phyloP scores from a whole-genome alignment of 1,140 invertebrate species.

The Drosophila varians region DNA sequence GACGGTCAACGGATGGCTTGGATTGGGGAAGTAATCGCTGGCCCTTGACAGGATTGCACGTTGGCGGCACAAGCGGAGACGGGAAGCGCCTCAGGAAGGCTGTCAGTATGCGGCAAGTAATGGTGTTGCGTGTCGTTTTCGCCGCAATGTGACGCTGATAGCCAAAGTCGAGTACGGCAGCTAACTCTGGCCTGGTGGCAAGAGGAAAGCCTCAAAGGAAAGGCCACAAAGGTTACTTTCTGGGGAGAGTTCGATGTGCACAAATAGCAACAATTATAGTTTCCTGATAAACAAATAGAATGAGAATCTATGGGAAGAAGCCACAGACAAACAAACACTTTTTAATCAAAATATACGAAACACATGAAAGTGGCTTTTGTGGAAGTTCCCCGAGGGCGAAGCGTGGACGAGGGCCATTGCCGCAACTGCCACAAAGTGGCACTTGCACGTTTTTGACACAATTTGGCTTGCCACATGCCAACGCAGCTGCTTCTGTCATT shows the following conservation, averaged over 20 bases:
- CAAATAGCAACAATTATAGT: too few relatives aligned
- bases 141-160: conserved; percentile 65
- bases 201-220: too few relatives aligned
- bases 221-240: too few relatives aligned
- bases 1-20: conserved; percentile 34
- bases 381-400: conserved; percentile 42
- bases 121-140: conserved; percentile 75
- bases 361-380: conserved; percentile 42
- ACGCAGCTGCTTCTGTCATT: conserved; percentile 19
- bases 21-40: conserved; percentile 36
- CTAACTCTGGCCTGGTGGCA: conserved; percentile 42
- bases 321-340: conserved; percentile 79
- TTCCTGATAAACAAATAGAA: too few relatives aligned
- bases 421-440: conserved; percentile 70
- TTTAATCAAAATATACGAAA: conserved; percentile 73
- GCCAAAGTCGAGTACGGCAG: conserved; percentile 42
- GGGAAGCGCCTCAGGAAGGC: conserved; percentile 66
- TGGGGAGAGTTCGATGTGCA: too few relatives aligned
- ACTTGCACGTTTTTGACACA: conserved; percentile 74
- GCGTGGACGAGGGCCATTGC: conserved; percentile 50
- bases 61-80: neutral
- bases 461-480: conserved; percentile 45
- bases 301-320: neutral
- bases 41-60: conserved; percentile 26
- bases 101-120: conserved; percentile 78